Conservation (phyloP, 2,113 vertebrate species). For the Cottus gobio region DNA sequence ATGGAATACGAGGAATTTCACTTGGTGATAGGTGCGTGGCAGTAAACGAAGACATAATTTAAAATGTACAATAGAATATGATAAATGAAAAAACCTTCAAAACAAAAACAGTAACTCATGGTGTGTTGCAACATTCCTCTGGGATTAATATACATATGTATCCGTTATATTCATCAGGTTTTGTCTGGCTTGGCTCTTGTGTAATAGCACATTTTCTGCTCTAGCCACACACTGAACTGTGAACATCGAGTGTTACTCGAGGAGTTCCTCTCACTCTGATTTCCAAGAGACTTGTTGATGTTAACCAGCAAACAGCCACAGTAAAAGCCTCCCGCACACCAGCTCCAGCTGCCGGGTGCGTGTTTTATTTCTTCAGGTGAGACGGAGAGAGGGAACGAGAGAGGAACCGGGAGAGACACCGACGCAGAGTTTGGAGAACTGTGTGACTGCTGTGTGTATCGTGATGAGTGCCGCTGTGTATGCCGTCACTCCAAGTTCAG, state of each 20-base stretch:
- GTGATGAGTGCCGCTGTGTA: slow-evolving; percentile 62
- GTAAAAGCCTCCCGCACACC: slow-evolving; percentile 45
- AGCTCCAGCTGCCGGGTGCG: slow-evolving; percentile 17
- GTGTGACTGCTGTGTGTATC: slow-evolving; percentile 53
- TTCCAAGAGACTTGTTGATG: slow-evolving; percentile 72
- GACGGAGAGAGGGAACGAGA: background rate
- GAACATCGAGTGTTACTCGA: slow-evolving; percentile 48
- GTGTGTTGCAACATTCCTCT: slow-evolving; percentile 12
- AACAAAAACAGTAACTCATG: background rate
- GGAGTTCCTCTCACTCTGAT: slow-evolving; percentile 49
- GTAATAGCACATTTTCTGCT: slow-evolving; percentile 29
- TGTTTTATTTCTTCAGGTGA: slow-evolving; percentile 53
- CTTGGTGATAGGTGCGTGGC: background rate
- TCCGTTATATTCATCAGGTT: slow-evolving; percentile 28
- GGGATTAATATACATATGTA: slow-evolving; percentile 25
- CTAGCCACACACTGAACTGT: slow-evolving; percentile 32
- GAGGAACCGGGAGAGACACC: background rate
- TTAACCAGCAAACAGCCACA: slow-evolving; percentile 45
- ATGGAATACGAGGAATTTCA: background rate
- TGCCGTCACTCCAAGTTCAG: slow-evolving; percentile 68
- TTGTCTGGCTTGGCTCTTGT: slow-evolving; percentile 42
- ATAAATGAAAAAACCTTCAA: background rate
- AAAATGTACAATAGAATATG: background rate
- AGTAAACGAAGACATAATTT: background rate
- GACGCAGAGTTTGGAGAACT: slow-evolving; percentile 35